Conservation (phyloP, 2,888 invertebrate species). For the Drosophila mimica region DNA sequence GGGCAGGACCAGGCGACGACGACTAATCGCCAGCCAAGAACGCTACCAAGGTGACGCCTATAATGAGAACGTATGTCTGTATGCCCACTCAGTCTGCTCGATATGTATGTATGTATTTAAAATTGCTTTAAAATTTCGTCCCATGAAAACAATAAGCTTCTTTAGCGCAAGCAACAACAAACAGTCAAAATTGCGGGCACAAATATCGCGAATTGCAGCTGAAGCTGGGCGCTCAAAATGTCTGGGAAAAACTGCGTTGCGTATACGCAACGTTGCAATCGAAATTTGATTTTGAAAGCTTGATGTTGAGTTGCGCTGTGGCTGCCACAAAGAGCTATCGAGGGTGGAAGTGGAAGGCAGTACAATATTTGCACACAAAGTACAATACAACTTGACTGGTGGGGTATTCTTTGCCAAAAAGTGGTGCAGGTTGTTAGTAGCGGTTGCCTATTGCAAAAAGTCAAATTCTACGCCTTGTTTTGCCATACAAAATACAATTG, state of each 20-base stretch:
- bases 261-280: conserved; percentile 76
- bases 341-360: conserved; percentile 49
- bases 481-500: conserved; percentile 37
- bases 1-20: conserved; percentile 33
- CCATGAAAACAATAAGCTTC: conserved; percentile 62
- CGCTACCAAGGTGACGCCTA: conserved; percentile 46
- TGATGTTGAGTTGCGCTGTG: conserved; percentile 39
- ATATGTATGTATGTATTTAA: too few relatives aligned
- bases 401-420: conserved; percentile 10
- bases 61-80: conserved; percentile 55
- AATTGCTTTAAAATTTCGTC: conserved; percentile 25
- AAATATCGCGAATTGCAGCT: conserved; percentile 69
- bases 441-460: conserved; percentile 47
- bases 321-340: conserved; percentile 22
- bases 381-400: conserved; percentile 62
- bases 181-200: conserved; percentile 68
- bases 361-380: conserved; percentile 70
- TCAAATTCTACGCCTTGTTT: conserved; percentile 28
- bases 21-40: conserved; percentile 60
- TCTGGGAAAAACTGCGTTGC: conserved; percentile 58
- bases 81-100: not conserved
- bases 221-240: conserved; percentile 20
- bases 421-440: conserved; percentile 19
- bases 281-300: conserved; percentile 70
- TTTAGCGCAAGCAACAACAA: conserved; percentile 48